Conservation (phyloP, 1,140 invertebrate genomes). For the Drosophila pseudoananassae region DNA sequence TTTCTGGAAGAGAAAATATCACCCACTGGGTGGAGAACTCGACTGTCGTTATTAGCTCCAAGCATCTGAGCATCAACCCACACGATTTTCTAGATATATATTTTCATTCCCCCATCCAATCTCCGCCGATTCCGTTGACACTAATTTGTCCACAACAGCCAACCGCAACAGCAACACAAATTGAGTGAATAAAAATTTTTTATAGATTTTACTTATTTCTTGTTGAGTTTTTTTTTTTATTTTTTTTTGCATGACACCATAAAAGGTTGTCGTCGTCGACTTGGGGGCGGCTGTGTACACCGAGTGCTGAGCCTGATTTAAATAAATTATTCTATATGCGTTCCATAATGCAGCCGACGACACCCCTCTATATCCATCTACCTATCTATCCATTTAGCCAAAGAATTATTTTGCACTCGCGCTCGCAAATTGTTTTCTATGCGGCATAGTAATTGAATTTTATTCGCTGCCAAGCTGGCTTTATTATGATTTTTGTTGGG, state of each 20-base stretch:
- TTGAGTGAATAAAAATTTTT: constrained; percentile 49
- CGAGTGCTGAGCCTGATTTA: constrained; percentile 66
- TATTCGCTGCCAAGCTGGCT: constrained; percentile 19
- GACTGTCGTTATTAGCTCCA: constrained; percentile 23
- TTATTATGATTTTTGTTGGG: constrained; percentile 29
- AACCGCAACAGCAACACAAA: constrained; percentile 22
- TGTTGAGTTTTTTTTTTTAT: constrained; percentile 13
- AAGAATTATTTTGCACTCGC: constrained; percentile 47
- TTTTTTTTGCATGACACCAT: constrained; percentile 61
- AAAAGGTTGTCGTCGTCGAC: constrained; percentile 70
- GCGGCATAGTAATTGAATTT: constrained; percentile 65
- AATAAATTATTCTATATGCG: constrained; percentile 81
- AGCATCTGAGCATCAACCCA: constrained; percentile 20
- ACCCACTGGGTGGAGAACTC: constrained; percentile 41
- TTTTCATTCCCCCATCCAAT: constrained; percentile 9
- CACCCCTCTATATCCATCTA: neutral
- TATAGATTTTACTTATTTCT: constrained; percentile 44
- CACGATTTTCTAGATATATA: constrained; percentile 14
- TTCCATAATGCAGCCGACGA: constrained; percentile 53
- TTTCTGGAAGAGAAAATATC: constrained; percentile 13
- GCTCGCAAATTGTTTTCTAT: constrained; percentile 57
- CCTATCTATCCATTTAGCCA: constrained; percentile 1
- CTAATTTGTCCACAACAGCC: constrained; percentile 46
- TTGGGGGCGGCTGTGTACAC: constrained; percentile 52
- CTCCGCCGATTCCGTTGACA: constrained; percentile 36